These are phyloP conservation scores for Plotosus lineatus DNA, from an alignment of 2,113 vertebrate species.

Conservation along the genomic window DNA sequence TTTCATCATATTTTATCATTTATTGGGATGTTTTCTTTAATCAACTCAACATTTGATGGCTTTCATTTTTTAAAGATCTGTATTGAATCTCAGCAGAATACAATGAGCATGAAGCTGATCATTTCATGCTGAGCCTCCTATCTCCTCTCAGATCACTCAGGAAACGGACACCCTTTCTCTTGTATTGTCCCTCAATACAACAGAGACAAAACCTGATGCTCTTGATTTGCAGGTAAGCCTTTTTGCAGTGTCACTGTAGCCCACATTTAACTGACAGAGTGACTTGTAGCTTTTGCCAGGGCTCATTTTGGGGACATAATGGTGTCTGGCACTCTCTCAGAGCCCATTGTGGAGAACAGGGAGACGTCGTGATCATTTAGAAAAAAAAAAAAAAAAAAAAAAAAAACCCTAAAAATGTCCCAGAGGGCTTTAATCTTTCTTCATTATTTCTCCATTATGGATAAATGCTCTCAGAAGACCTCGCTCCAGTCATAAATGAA, in stretches of 20 bases:
- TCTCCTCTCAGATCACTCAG: conserved; percentile 57
- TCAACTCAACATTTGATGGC: conserved; percentile 1
- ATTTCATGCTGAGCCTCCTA: conserved; percentile 55
- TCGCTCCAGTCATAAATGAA: conserved; percentile 72
- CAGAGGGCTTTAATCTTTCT: conserved; percentile 82
- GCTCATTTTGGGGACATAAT: conserved; percentile 73
- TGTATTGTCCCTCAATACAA: conserved; percentile 64
- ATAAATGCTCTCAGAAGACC: conserved; percentile 77
- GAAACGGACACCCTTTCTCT: conserved; percentile 64
- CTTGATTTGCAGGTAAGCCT: conserved; percentile 63
- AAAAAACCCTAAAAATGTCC: conserved; percentile 69
- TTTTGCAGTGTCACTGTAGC: conserved; percentile 60
- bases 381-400: too few relatives aligned
- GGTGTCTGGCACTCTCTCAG: conserved; percentile 69
- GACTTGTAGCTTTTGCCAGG: conserved; percentile 66
- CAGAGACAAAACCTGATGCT: conserved; percentile 63
- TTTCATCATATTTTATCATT: neutral
- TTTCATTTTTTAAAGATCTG: conserved; percentile 13
- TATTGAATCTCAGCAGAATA: conserved; percentile 14
- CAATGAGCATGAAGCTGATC: conserved; percentile 54
- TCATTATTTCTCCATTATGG: conserved; percentile 82
- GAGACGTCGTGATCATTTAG: conserved; percentile 75
- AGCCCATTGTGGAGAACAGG: conserved; percentile 68
- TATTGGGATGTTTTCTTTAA: neutral
- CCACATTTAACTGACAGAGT: conserved; percentile 64